phyloP scores from a whole-genome alignment of 2,888 invertebrate species.

The Arrhopalites spinosus region DNA sequence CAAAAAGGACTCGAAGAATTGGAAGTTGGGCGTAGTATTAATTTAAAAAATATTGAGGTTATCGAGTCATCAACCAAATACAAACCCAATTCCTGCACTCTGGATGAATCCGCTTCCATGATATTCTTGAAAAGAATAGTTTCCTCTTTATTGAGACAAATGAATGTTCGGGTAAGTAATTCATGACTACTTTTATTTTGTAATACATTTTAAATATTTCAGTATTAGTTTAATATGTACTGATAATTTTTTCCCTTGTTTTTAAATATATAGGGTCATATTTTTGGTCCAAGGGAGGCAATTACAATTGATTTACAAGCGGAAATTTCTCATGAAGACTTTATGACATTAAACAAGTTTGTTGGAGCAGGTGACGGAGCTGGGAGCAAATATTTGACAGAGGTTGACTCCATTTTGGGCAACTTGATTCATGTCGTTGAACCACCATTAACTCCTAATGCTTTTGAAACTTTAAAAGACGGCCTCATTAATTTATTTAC shows the following conservation, averaged over 20 bases:
- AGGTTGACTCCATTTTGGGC: slow-evolving; percentile 49
- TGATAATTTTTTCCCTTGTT: background rate
- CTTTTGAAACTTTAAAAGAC: slow-evolving; percentile 30
- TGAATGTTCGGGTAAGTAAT: slow-evolving; percentile 50
- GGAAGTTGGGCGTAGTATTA: background rate
- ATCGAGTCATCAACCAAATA: slow-evolving; percentile 23
- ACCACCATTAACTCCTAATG: slow-evolving; percentile 4
- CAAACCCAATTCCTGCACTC: background rate
- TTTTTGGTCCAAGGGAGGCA: slow-evolving; percentile 54
- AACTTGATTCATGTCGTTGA: slow-evolving; percentile 49
- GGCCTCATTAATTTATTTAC: slow-evolving; percentile 14
- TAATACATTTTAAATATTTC: background rate
- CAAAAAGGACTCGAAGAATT: no score
- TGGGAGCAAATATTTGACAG: slow-evolving; percentile 41
- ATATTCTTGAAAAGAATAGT: slow-evolving; percentile 50
- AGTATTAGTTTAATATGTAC: background rate
- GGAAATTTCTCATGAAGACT: slow-evolving; percentile 53
- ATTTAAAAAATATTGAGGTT: slow-evolving; percentile 15
- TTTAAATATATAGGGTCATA: slow-evolving; percentile 42
- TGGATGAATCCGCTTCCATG: slow-evolving; percentile 27
- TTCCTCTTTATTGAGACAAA: slow-evolving; percentile 51
- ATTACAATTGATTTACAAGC: slow-evolving; percentile 55
- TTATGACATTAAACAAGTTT: slow-evolving; percentile 48
- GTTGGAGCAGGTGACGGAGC: slow-evolving; percentile 30
- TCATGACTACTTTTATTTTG: background rate